Evolutionary conservation across 2,888 invertebrate genomes (phyloP).

Genomic region (Nomada hirtipes): DNA sequence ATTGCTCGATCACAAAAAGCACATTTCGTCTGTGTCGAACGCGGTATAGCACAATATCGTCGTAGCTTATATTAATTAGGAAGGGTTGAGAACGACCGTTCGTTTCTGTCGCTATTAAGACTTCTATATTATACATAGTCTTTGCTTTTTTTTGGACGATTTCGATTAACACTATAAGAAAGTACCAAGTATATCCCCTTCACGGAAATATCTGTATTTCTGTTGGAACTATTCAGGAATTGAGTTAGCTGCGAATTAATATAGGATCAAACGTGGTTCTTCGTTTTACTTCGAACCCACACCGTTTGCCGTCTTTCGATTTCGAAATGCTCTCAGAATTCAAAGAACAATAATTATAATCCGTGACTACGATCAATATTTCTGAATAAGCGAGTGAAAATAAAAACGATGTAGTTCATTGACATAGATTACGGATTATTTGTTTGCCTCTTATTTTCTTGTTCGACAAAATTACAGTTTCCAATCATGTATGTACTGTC

Average conservation of each 20-base stretch:
- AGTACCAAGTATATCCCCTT: conserved; percentile 31
- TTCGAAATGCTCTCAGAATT: neutral
- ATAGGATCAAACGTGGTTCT: conserved; percentile 1
- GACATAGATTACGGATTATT: neutral
- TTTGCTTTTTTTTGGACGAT: conserved; percentile 46
- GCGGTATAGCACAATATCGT: conserved; percentile 45
- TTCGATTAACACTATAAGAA: conserved; percentile 49
- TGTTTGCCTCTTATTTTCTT: neutral
- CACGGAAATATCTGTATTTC: conserved; percentile 30
- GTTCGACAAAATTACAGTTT: neutral
- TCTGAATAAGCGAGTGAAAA: conserved; percentile 9
- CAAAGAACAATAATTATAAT: neutral
- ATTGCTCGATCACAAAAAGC: conserved; percentile 40
- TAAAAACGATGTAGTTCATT: neutral
- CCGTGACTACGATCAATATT: neutral
- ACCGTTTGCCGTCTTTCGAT: neutral
- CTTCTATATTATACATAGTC: conserved; percentile 54
- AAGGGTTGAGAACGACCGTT: conserved; percentile 51
- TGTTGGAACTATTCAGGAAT: conserved; percentile 38
- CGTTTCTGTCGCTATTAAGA: conserved; percentile 37
- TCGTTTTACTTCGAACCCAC: conserved; percentile 14
- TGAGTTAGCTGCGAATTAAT: conserved; percentile 15
- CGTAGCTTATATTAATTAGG: conserved; percentile 50
- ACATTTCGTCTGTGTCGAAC: conserved; percentile 31
- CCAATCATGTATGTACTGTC: conserved; percentile 1